Percentiles rank a stretch among this genome's conserved stretches.
phyloP scores from a whole-genome alignment of 2,113 vertebrate species.

The Recurvirostra avosetta region DNA sequence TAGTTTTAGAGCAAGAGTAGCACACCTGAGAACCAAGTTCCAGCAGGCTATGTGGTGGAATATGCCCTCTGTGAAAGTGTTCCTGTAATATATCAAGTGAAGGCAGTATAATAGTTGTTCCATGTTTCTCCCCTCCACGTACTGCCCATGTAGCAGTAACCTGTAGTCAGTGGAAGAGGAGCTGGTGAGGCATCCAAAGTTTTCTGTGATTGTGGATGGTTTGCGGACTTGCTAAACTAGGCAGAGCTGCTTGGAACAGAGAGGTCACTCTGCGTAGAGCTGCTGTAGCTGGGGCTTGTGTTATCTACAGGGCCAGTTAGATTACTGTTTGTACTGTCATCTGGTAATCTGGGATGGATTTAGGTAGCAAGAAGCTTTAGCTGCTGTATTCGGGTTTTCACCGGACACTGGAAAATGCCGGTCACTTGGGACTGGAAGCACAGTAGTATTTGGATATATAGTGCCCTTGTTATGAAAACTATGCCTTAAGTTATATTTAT shows the following conservation, averaged over 20 bases:
- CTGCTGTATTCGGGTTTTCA: neutral
- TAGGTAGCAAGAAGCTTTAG: neutral
- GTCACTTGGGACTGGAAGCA: neutral
- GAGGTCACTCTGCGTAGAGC: neutral
- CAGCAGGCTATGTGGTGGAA: neutral
- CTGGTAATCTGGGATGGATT: neutral
- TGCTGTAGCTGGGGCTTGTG: neutral
- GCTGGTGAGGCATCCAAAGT: neutral
- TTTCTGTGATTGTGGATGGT: neutral
- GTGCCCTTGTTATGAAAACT: neutral
- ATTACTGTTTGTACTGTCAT: neutral
- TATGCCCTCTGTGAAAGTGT: neutral
- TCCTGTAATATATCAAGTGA: neutral
- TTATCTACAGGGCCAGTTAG: neutral
- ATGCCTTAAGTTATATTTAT: neutral
- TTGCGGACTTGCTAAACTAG: neutral
- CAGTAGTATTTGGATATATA: neutral
- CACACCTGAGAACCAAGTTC: neutral
- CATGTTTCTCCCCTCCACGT: accelerated
- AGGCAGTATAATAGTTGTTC: neutral
- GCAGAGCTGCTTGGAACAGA: neutral
- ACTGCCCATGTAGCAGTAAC: neutral
- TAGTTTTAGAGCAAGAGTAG: neutral
- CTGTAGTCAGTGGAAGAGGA: neutral
- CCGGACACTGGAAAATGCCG: neutral